These are phyloP conservation scores for Tortricodes alternella DNA, from an alignment of 2,888 invertebrate species.

Conservation along the genomic window DNA sequence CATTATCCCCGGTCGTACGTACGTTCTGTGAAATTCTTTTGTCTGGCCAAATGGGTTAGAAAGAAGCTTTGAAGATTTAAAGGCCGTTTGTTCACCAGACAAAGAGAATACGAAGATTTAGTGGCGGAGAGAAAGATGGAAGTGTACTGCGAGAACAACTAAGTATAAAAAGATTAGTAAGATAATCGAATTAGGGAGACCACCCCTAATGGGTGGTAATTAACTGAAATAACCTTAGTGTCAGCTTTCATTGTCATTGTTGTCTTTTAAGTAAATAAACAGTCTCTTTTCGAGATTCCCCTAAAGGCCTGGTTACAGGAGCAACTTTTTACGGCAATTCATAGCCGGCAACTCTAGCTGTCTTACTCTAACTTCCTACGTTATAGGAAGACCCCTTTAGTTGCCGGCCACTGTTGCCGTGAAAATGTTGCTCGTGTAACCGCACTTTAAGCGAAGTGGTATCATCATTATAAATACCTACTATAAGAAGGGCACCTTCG, in stretches of 20 bases:
- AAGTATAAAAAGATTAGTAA: slow-evolving; percentile 32
- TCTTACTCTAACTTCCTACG: no score
- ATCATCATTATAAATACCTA: no score
- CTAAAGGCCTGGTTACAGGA: no score
- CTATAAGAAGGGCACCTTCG: no score
- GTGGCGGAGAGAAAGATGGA: slow-evolving; percentile 41
- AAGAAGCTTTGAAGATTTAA: slow-evolving; percentile 50
- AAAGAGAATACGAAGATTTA: slow-evolving; percentile 51
- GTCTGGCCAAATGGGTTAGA: slow-evolving; percentile 44
- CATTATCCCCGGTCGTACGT: slow-evolving; percentile 20
- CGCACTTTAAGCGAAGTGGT: no score
- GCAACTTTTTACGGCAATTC: no score
- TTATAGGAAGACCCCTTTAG: no score
- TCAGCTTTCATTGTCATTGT: slow-evolving; percentile 25
- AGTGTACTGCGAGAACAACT: slow-evolving; percentile 33
- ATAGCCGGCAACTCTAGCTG: no score
- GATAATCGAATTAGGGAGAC: slow-evolving; percentile 27
- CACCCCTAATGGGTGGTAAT: slow-evolving; percentile 26
- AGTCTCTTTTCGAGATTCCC: no score
- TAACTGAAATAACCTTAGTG: slow-evolving; percentile 26
- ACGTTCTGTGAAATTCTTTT: slow-evolving; percentile 27
- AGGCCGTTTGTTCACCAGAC: slow-evolving; percentile 48
- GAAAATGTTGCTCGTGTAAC: no score
- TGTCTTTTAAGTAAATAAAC: slow-evolving; percentile 21
- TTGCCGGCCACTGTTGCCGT: neutral